Percentiles rank a stretch among this genome's conserved stretches.
phyloP scores from a whole-genome alignment of 2,113 vertebrate species.

The Oenanthe oenanthe region DNA sequence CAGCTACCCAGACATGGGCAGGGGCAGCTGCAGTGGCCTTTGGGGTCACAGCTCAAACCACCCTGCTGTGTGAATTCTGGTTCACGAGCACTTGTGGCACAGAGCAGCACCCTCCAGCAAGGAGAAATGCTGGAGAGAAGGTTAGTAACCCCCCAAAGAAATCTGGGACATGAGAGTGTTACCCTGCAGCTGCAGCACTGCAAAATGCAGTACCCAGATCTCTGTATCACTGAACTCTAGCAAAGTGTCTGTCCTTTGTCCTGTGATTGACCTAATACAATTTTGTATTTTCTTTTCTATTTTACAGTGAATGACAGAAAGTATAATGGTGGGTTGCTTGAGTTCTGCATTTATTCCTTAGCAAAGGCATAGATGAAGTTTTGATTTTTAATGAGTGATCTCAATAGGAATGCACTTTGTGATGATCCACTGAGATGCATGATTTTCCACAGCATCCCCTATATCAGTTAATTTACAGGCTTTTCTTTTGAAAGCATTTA shows the following conservation, averaged over 20 bases:
- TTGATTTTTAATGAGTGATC: neutral
- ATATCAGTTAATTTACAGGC: neutral
- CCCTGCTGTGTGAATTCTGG: neutral
- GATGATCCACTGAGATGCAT: neutral
- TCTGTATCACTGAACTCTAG: neutral
- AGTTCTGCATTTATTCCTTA: neutral
- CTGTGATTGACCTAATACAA: neutral
- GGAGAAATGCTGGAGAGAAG: neutral
- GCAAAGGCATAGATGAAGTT: neutral
- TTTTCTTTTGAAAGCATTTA: neutral
- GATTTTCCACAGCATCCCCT: neutral
- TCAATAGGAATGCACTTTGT: neutral
- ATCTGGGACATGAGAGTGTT: neutral
- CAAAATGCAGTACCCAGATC: neutral
- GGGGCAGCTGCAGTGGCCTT: neutral
- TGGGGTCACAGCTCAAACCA: neutral
- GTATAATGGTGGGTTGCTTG: neutral
- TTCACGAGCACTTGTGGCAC: neutral
- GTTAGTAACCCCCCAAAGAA: neutral
- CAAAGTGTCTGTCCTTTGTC: neutral
- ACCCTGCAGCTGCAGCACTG: neutral
- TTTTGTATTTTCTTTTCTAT: neutral
- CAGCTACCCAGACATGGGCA: neutral
- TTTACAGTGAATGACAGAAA: neutral
- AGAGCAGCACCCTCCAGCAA: neutral